Conservation (phyloP, 1,140 invertebrate species). For the Apolygus lucorum region DNA sequence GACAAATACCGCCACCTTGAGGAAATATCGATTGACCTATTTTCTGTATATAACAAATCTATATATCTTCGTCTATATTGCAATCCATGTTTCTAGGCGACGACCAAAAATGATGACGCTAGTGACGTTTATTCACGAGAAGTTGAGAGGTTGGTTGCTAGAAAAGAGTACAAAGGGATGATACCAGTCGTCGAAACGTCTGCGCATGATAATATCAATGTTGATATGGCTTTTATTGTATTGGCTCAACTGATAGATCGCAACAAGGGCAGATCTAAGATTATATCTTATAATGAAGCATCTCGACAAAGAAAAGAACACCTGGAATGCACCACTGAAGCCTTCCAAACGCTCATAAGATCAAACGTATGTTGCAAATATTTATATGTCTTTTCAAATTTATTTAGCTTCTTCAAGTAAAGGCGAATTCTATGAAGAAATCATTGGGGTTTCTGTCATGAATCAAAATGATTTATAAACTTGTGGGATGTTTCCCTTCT, state of each 20-base stretch:
- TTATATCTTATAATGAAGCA: conserved; percentile 80
- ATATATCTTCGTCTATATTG: too few species aligned
- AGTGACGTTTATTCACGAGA: conserved; percentile 81
- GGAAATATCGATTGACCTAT: too few species aligned
- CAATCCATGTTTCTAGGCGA: conserved; percentile 43
- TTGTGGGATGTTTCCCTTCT: too few species aligned
- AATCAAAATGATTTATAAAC: too few species aligned
- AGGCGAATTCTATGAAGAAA: too few species aligned
- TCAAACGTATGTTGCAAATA: conserved; percentile 54
- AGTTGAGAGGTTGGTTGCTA: conserved; percentile 74
- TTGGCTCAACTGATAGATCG: conserved; percentile 87
- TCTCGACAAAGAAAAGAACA: conserved; percentile 76
- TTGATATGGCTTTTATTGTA: conserved; percentile 86
- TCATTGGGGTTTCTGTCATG: too few species aligned
- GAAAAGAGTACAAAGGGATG: conserved; percentile 84
- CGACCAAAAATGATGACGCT: conserved; percentile 93
- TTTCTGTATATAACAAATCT: too few species aligned
- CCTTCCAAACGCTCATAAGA: conserved; percentile 73
- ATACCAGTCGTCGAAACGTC: conserved; percentile 91
- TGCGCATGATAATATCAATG: conserved; percentile 93
- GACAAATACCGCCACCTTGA: too few species aligned
- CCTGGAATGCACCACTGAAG: conserved; percentile 78
- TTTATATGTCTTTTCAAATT: neutral
- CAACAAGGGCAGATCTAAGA: conserved; percentile 54
- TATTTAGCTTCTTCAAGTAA: neutral